Percentiles rank a stretch among this genome's conserved stretches.
Evolutionary conservation across 2,113 vertebrate species (phyloP).

Genomic region (Stercorarius parasiticus): DNA sequence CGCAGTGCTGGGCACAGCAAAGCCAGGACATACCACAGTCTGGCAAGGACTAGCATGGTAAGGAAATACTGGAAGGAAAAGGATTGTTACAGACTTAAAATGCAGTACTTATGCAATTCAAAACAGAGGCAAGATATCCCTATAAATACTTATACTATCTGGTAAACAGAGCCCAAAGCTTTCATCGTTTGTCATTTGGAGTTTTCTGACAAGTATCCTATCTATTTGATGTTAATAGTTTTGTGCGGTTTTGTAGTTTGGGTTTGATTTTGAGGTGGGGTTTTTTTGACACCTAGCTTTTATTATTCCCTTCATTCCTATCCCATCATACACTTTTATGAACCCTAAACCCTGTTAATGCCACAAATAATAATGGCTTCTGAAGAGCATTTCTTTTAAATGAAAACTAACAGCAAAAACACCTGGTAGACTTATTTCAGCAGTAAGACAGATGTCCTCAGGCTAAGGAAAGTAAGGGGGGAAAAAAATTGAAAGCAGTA

Average conservation of each 20-base stretch:
- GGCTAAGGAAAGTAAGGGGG: not conserved
- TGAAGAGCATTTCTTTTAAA: not conserved
- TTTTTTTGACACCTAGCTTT: not conserved
- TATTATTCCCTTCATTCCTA: not conserved
- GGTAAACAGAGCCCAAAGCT: not conserved
- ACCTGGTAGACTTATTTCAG: not conserved
- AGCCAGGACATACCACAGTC: not conserved
- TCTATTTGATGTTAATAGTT: not conserved
- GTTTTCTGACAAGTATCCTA: not conserved
- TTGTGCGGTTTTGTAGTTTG: fast-evolving
- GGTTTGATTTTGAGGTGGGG: not conserved
- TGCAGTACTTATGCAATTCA: not conserved
- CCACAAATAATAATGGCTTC: not conserved
- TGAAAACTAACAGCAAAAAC: not conserved
- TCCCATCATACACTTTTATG: not conserved
- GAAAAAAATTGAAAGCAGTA: not conserved
- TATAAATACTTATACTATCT: not conserved
- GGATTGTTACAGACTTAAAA: not conserved
- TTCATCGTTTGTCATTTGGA: not conserved
- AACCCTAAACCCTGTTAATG: not conserved
- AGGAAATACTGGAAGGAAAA: not conserved
- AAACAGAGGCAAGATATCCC: not conserved
- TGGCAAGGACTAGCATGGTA: not conserved
- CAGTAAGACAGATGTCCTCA: not conserved
- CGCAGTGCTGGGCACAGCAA: not conserved